phyloP scores from a whole-genome alignment of 2,888 invertebrate genomes.

The Ormia ochracea region DNA sequence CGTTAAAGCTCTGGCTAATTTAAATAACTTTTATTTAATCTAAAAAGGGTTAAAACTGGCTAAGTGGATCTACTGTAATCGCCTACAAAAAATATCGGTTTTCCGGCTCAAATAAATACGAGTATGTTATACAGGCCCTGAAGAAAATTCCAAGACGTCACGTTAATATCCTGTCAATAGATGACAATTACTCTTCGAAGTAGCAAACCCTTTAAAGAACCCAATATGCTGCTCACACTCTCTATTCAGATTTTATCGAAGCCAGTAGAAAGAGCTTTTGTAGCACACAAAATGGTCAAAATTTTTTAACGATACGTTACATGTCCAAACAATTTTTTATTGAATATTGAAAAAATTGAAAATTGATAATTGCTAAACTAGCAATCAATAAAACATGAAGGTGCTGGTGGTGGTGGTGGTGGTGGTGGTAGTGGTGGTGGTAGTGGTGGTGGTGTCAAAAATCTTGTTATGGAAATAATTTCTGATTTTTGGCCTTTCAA shows the following conservation, averaged over 20 bases:
- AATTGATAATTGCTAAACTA: slow-evolving; percentile 54
- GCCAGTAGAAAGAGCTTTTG: neutral
- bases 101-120: too few species aligned
- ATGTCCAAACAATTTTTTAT: neutral
- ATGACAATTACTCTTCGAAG: neutral
- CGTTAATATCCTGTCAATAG: too few species aligned
- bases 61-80: too few species aligned
- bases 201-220: neutral
- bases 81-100: too few species aligned
- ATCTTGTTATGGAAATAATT: slow-evolving; percentile 17
- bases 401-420: too few species aligned
- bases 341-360: slow-evolving; percentile 23
- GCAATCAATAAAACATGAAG: slow-evolving; percentile 53
- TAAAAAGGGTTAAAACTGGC: too few species aligned
- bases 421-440: too few species aligned
- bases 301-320: neutral
- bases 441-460: too few species aligned
- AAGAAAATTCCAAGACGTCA: too few species aligned
- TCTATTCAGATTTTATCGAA: neutral
- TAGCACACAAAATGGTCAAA: neutral
- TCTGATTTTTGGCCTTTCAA: slow-evolving; percentile 13
- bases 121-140: too few species aligned
- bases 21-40: too few species aligned
- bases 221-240: neutral
- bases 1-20: too few species aligned